Evolutionary conservation across 2,113 vertebrate species (phyloP), one percentile per base, ranked within the genome.

Genomic region (Myrmophylax atrothorax): DNA sequence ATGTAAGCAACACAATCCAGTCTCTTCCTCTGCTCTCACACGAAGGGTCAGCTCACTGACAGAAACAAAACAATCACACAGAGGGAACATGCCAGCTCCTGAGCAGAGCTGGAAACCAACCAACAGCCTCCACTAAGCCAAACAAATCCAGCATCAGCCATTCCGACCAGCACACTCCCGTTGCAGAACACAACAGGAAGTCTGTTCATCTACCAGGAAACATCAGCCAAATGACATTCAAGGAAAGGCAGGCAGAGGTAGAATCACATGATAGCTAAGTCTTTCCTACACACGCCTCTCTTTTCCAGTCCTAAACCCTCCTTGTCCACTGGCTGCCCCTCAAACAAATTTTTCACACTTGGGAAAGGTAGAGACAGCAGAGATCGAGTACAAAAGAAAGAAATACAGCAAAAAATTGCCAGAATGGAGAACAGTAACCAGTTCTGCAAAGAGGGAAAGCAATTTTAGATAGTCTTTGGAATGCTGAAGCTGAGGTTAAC

Each of bases 101-200:
- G 73, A 89, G 59, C 81, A 29, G 59, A 94, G 92, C 96, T 96
- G 97, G 94, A 96, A 90, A 94, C 63, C 90, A 96, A 96, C 82
- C 97, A 96, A 87, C 59, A 78, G 68, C 70, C 88, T 96, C 55
- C 84, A 85, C 84, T 96, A 97, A 96, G 95, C 92, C 96, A 96
- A 96, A 96, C 90, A 96, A 96, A 97, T 96, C 94, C 92, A 93
- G 33, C 76, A 88, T 62, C 93, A 91, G 72, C 90, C 84, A 40
- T 76, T 82, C 70, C 19, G 14, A 83, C 69, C 8, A 84, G 73
- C 87, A 94, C 66, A 82, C 95, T 95, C 86, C 91, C 78, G 44
- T 62, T 79, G 47, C 90, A 88, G 55, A 90, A 80, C 93, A 95
- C 93, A 96, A 97, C 97, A 94, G 97, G 97, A 97, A 97, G 97